Conservation (phyloP, 1,140 invertebrate genomes). For the Theocolax elegans region DNA sequence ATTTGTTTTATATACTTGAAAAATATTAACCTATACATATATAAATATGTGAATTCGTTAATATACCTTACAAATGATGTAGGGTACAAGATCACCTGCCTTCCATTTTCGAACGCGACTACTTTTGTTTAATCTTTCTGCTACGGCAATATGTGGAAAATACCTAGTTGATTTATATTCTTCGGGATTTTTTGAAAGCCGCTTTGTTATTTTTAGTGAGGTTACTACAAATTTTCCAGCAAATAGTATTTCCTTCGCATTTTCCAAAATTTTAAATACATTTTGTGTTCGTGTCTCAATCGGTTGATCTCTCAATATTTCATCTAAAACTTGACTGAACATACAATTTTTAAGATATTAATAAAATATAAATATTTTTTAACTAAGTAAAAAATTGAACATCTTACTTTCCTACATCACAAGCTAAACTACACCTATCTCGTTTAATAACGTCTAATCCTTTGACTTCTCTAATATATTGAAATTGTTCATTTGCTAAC, state of each 20-base stretch:
- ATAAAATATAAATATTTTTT: constrained; percentile 6
- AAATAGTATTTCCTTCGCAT: no score
- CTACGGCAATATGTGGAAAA: constrained; percentile 95
- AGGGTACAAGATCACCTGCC: constrained; percentile 93
- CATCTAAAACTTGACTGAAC: constrained; percentile 77
- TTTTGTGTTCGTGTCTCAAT: constrained; percentile 86
- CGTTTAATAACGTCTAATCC: constrained; percentile 94
- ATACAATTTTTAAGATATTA: constrained; percentile 66
- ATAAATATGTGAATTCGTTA: no score
- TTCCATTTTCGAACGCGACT: constrained; percentile 85
- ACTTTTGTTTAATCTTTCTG: constrained; percentile 84
- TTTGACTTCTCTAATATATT: constrained; percentile 88
- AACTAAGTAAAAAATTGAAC: constrained; percentile 20
- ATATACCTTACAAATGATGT: constrained; percentile 89
- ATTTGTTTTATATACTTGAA: no score
- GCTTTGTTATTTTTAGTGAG: constrained; percentile 85
- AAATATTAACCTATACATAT: no score
- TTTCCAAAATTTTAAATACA: no score
- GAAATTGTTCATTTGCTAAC: constrained; percentile 74
- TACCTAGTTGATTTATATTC: constrained; percentile 89
- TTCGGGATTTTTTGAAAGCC: constrained; percentile 94
- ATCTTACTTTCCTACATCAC: constrained; percentile 88
- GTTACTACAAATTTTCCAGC: no score
- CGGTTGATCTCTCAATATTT: constrained; percentile 84
- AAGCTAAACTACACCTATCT: constrained; percentile 96